A percentile compares a stretch with the other conserved stretches of the same genome.
Conservation (phyloP, 2,113 vertebrate species). For the Arvicanthis niloticus region DNA sequence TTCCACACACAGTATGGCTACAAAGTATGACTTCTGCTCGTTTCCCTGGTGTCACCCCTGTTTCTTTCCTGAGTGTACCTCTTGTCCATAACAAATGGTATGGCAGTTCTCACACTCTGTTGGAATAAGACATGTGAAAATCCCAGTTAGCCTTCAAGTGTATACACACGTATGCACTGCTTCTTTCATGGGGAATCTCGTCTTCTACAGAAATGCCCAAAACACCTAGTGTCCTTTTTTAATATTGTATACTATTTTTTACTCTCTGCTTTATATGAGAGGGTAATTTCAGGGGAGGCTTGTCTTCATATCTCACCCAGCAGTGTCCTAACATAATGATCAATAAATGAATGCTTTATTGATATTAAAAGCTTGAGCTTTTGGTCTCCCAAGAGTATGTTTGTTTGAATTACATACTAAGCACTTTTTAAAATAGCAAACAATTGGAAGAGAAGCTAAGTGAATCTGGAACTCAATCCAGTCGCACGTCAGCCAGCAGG, state of each 20-base stretch:
- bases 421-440: constrained; percentile 62
- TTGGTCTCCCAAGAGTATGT: constrained; percentile 44
- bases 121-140: constrained; percentile 16
- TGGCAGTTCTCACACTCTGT: not conserved
- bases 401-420: constrained; percentile 61
- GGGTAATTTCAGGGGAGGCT: not conserved
- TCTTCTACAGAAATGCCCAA: constrained; percentile 22
- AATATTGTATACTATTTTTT: not conserved
- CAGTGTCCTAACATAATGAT: not conserved
- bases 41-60: not conserved
- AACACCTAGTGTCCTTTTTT: not conserved
- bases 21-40: not conserved
- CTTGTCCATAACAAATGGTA: not conserved
- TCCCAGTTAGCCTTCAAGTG: not conserved
- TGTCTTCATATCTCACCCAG: constrained; percentile 15
- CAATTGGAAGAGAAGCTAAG: constrained; percentile 57
- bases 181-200: constrained; percentile 25
- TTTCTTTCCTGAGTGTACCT: not conserved
- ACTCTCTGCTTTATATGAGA: not conserved
- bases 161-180: not conserved
- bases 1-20: not conserved
- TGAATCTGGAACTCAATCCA: constrained; percentile 61
- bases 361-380: constrained; percentile 52
- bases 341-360: constrained; percentile 50
- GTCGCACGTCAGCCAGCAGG: constrained; percentile 40